Conservation (phyloP, 2,797 vertebrate genomes). For the Bufotes viridis region DNA sequence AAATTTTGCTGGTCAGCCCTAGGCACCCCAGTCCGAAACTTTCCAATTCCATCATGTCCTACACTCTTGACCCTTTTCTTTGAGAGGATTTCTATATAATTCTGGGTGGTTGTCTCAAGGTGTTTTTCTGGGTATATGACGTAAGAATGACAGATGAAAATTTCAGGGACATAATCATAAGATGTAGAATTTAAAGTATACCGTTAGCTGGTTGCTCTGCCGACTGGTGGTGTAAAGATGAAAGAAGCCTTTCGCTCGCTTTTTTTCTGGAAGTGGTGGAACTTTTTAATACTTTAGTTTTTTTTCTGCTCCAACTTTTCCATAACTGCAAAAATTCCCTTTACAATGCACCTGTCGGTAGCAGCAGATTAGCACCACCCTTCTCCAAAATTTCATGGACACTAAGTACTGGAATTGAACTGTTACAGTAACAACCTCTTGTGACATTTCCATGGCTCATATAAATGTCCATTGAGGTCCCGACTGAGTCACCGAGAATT, state of each 20-base stretch:
- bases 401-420: constrained; percentile 31
- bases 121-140: too few species aligned
- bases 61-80: not conserved
- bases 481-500: constrained; percentile 26
- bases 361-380: not conserved
- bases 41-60: not conserved
- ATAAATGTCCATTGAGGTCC: constrained; percentile 47
- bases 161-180: not conserved
- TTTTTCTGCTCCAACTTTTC: not conserved
- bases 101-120: not conserved
- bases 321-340: not conserved
- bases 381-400: not conserved
- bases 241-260: not conserved
- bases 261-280: not conserved
- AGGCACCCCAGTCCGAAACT: too few species aligned
- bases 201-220: not conserved
- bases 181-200: not conserved
- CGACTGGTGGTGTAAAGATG: not conserved
- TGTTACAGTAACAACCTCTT: constrained; percentile 37
- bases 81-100: not conserved
- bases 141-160: not conserved
- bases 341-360: not conserved
- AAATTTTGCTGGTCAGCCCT: too few species aligned
- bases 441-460: constrained; percentile 47
- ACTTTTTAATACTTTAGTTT: not conserved